Conservation (phyloP, 2,113 vertebrate genomes). For the Microtus oregoni region DNA sequence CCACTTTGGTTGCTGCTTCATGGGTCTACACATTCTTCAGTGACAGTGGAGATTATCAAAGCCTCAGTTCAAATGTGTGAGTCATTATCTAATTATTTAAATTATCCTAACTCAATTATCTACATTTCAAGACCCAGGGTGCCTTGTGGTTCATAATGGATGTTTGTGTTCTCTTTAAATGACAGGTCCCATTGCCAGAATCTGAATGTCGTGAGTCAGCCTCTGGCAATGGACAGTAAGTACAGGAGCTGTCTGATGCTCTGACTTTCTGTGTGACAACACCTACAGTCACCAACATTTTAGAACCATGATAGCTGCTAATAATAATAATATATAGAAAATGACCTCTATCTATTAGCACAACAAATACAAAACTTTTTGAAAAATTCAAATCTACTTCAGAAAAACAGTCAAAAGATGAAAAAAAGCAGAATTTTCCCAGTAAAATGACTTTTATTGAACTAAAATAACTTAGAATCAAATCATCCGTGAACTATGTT, state of each 20-base stretch:
- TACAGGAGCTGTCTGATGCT: not conserved
- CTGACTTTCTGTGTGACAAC: not conserved
- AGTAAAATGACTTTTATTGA: constrained; percentile 20
- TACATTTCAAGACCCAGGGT: not conserved
- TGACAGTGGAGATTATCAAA: not conserved
- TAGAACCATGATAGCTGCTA: not conserved
- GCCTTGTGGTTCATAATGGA: not conserved
- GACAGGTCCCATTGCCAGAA: not conserved
- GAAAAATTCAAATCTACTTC: not conserved
- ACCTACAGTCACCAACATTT: not conserved
- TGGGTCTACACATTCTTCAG: not conserved
- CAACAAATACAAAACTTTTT: not conserved
- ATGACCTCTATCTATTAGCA: not conserved
- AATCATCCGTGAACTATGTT: not conserved
- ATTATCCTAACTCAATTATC: not conserved
- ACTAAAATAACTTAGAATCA: not conserved
- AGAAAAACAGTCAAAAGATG: constrained; percentile 38
- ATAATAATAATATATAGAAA: not conserved
- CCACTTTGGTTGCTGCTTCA: not conserved
- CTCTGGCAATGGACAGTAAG: not conserved
- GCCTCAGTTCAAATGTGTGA: not conserved
- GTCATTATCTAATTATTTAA: not conserved
- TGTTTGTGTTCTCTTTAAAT: constrained; percentile 18
- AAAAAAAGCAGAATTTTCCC: not conserved
- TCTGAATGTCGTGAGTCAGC: not conserved